Conservation (phyloP, 2,113 vertebrate species). For the Philantomba maxwellii region DNA sequence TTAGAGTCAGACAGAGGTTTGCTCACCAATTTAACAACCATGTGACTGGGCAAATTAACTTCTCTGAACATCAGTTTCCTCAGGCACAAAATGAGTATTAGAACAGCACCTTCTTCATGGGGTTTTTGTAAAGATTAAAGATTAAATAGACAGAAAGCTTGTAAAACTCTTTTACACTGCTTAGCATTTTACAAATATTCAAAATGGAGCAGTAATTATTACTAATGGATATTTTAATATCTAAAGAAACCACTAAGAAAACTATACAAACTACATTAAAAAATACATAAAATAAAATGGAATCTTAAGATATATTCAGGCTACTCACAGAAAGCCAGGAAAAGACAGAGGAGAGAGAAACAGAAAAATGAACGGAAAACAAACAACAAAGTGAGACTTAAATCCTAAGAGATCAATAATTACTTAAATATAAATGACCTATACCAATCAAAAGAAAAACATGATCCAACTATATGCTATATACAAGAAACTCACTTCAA, state of each 20-base stretch:
- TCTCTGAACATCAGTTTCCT: not conserved
- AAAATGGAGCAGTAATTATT: not conserved
- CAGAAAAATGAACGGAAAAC: slow-evolving; percentile 7
- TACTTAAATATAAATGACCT: not conserved
- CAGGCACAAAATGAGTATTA: not conserved
- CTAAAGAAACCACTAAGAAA: not conserved
- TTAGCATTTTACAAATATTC: not conserved
- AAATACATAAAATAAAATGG: not conserved
- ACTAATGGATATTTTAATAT: not conserved
- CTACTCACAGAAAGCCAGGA: not conserved
- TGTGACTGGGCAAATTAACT: not conserved
- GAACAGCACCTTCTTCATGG: not conserved
- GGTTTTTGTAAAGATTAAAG: not conserved
- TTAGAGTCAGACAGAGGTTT: not conserved
- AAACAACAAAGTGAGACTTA: not conserved
- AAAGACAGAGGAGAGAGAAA: not conserved
- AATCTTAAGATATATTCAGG: not conserved
- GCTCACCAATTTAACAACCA: not conserved
- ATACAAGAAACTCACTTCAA: not conserved
- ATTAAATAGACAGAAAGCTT: not conserved
- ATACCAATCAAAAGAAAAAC: not conserved
- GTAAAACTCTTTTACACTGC: not conserved
- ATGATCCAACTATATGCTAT: not conserved
- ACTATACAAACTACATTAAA: not conserved
- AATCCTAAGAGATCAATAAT: not conserved